Conservation (phyloP, 2,797 vertebrate species). For the Pipistrellus kuhlii region DNA sequence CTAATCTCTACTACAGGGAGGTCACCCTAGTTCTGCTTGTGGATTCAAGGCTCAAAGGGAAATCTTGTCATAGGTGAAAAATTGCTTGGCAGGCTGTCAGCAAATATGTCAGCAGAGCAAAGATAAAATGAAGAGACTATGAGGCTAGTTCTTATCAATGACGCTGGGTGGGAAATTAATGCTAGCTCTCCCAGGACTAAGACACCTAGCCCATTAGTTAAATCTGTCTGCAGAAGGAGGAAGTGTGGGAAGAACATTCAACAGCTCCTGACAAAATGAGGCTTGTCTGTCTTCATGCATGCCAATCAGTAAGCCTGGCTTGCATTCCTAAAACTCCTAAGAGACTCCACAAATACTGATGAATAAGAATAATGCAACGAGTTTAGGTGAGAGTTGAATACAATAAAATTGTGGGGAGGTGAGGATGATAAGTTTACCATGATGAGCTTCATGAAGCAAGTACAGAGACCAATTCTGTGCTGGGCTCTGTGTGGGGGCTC, state of each 20-base stretch:
- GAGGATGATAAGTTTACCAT: neutral
- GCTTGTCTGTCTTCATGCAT: neutral
- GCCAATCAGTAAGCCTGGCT: neutral
- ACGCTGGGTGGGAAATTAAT: constrained; percentile 59
- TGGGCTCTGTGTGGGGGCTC: neutral
- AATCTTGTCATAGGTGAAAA: constrained; percentile 50
- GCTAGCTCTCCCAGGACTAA: constrained; percentile 38
- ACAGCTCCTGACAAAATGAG: constrained; percentile 10
- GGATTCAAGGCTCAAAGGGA: constrained; percentile 42
- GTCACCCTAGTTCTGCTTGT: neutral
- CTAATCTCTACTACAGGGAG: neutral
- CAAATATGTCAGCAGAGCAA: constrained; percentile 47
- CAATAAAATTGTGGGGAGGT: neutral
- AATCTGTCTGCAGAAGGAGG: neutral
- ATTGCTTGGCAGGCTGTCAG: constrained; percentile 7
- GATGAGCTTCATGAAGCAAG: neutral
- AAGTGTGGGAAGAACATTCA: constrained; percentile 8
- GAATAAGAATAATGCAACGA: constrained; percentile 13
- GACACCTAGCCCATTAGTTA: constrained; percentile 50
- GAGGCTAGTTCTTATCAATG: constrained; percentile 47
- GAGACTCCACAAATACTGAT: constrained; percentile 13
- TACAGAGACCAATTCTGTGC: neutral
- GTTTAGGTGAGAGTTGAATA: neutral
- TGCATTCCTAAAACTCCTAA: neutral
- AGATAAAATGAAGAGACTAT: constrained; percentile 42